A percentile compares a stretch with the other conserved stretches of the same genome.
phyloP scores from a whole-genome alignment of 1,140 invertebrate genomes.

The Drosophila arawakana region DNA sequence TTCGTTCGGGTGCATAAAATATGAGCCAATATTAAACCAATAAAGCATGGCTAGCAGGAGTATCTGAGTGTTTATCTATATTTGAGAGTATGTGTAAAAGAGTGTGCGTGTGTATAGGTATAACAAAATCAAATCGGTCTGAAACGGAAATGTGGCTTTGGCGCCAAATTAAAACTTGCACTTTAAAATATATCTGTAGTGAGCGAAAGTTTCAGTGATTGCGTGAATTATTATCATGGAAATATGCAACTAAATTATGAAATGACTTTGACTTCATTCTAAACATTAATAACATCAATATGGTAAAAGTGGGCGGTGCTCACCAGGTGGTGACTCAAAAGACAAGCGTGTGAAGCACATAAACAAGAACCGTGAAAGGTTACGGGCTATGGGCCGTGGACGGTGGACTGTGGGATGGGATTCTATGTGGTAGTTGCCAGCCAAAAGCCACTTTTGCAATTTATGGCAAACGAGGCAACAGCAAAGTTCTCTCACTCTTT shows the following conservation, averaged over 20 bases:
- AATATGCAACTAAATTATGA: constrained; percentile 68
- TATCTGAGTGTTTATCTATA: neutral
- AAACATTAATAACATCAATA: constrained; percentile 80
- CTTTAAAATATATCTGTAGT: neutral
- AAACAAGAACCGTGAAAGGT: constrained; percentile 66
- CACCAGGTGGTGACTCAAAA: constrained; percentile 21
- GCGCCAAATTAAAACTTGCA: constrained; percentile 40
- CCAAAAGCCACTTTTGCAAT: constrained; percentile 73
- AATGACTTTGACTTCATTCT: constrained; percentile 54
- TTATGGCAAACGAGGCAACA: constrained; percentile 62
- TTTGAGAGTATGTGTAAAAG: no score
- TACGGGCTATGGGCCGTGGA: constrained; percentile 13
- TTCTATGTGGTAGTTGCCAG: constrained; percentile 45
- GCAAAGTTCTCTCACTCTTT: constrained; percentile 57
- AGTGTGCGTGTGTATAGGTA: constrained; percentile 16
- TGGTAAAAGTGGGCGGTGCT: constrained; percentile 28
- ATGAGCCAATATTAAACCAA: constrained; percentile 81
- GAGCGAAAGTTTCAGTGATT: constrained; percentile 6
- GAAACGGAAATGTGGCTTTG: constrained; percentile 47
- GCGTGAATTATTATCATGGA: constrained; percentile 65
- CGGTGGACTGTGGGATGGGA: neutral
- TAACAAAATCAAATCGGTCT: constrained; percentile 63
- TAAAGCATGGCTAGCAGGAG: constrained; percentile 54
- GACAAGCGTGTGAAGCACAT: constrained; percentile 79
- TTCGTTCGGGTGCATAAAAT: constrained; percentile 58